A percentile compares a stretch with the other conserved stretches of the same genome.
These are phyloP conservation scores for Charadrius vociferus DNA, from an alignment of 2,113 vertebrate genomes.

Conservation along the genomic window DNA sequence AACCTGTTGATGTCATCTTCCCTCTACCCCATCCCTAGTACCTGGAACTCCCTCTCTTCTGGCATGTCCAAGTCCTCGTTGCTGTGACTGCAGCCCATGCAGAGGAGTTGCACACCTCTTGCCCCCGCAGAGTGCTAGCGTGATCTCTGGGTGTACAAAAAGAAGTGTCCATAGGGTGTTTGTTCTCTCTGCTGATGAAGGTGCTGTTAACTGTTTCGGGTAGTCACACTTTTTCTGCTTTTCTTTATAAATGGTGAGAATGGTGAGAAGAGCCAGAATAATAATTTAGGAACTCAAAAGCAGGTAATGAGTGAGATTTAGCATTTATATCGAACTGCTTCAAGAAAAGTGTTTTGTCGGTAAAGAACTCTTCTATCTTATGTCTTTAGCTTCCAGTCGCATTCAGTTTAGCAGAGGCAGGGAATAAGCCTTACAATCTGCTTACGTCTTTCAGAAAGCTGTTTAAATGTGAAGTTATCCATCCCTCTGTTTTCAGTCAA, in stretches of 20 bases:
- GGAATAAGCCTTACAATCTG: background rate
- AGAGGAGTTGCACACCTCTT: rapidly evolving
- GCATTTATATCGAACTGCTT: background rate
- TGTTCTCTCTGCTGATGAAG: background rate
- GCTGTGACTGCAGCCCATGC: background rate
- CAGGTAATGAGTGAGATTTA: background rate
- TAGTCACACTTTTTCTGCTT: background rate
- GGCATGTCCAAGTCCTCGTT: background rate
- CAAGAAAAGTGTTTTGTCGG: background rate
- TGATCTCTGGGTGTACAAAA: background rate
- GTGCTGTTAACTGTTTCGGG: background rate
- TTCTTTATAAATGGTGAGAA: background rate
- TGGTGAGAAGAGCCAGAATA: background rate
- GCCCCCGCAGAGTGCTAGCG: no score
- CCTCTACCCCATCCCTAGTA: background rate
- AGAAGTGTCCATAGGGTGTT: no score
- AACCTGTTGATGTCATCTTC: background rate
- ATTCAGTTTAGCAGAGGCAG: background rate
- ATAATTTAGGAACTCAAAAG: background rate
- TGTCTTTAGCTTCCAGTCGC: background rate
- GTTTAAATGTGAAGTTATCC: background rate
- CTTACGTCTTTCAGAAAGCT: background rate
- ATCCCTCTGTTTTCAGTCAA: background rate
- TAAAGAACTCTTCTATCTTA: background rate
- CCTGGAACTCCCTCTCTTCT: background rate